These are phyloP conservation scores for Ptychochromis oligacanthus DNA, from an alignment of 2,113 vertebrate genomes.

Conservation along the genomic window DNA sequence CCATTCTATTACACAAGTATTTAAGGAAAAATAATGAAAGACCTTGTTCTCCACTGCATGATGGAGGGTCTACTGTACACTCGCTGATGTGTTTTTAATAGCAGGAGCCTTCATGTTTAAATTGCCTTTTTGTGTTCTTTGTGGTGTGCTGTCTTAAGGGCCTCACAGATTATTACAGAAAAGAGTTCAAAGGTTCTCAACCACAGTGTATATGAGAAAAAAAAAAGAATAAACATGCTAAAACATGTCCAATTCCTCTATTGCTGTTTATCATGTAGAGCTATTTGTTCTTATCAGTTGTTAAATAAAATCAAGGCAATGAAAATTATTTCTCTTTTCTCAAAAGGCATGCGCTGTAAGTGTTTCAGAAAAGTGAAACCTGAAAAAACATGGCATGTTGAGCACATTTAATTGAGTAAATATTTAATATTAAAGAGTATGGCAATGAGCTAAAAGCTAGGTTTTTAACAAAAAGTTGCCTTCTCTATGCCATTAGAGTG, in stretches of 20 bases:
- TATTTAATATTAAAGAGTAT: too few species aligned
- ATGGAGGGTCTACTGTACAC: conserved; percentile 8
- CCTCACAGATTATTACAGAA: conserved; percentile 24
- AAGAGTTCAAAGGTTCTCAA: conserved; percentile 16
- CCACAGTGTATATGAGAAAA: not conserved
- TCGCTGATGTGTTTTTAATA: conserved; percentile 39
- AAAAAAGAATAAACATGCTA: not conserved
- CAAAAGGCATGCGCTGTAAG: not conserved
- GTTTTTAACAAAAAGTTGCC: not conserved
- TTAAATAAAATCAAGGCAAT: too few species aligned
- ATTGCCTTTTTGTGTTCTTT: conserved; percentile 48
- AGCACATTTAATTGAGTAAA: too few species aligned
- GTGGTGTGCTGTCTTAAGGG: conserved; percentile 30
- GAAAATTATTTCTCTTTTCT: too few species aligned
- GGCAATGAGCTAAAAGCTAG: too few species aligned
- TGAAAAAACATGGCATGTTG: too few species aligned
- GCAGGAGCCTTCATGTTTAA: conserved; percentile 15
- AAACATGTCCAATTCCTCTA: not conserved
- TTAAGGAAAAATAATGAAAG: conserved; percentile 50
- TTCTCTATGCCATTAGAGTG: not conserved
- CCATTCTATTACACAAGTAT: conserved; percentile 19
- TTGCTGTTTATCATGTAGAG: not conserved
- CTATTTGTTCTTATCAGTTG: not conserved
- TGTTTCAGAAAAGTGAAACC: not conserved
- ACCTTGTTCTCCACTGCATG: conserved; percentile 22